phyloP scores from a whole-genome alignment of 2,113 vertebrate genomes.

The Centropus unirufus region DNA sequence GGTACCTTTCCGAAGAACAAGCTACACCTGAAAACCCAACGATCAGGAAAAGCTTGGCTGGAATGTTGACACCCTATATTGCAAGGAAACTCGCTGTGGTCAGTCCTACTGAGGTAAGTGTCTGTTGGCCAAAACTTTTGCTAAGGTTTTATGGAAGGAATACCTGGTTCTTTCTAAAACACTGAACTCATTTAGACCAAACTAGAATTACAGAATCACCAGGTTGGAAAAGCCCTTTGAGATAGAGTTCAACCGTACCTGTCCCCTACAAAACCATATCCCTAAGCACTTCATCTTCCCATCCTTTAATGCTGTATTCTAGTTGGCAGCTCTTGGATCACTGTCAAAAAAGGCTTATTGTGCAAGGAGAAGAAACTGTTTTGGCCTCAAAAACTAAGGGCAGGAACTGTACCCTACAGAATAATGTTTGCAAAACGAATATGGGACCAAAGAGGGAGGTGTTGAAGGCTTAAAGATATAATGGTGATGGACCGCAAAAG shows the following conservation, averaged over 20 bases:
- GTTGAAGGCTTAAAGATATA: background rate
- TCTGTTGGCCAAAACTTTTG: background rate
- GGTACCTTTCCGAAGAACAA: conserved; percentile 82
- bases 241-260: no score
- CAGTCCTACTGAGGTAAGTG: conserved; percentile 84
- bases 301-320: background rate
- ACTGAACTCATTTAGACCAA: background rate
- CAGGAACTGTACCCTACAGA: background rate
- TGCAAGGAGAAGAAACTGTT: background rate
- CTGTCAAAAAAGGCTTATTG: background rate
- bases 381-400: background rate
- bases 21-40: conserved; percentile 92
- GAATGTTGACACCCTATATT: conserved; percentile 94
- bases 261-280: no score
- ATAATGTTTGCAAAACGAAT: background rate
- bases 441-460: background rate
- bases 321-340: background rate
- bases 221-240: no score
- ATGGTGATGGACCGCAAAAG: background rate
- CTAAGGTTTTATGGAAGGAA: background rate
- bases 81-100: conserved; percentile 86
- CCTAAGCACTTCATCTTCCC: no score
- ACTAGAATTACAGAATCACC: no score
- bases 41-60: conserved; percentile 90
- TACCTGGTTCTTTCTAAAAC: background rate